Evolutionary conservation across 30 jellyfish, hydroid and myxozoan genomes (phyloP).

Genomic region (Turritopsis dohrnii): DNA sequence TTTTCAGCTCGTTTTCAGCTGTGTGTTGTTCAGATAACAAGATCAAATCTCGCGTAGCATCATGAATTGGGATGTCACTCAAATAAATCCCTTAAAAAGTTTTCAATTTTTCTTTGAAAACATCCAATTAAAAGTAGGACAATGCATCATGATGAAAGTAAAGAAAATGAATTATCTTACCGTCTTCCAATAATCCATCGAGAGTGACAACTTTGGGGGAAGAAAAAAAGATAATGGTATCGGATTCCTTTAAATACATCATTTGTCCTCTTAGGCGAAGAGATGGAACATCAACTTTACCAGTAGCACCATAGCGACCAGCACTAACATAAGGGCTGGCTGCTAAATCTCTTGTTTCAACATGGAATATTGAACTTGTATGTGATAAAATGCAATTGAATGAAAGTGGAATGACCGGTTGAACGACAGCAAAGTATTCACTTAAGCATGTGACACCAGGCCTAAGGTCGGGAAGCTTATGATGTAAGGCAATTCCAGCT

Average conservation of each 20-base stretch:
- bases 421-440: conserved; percentile 45
- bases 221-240: conserved; percentile 47
- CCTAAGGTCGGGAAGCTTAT: conserved; percentile 43
- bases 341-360: conserved; percentile 47
- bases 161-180: too few species aligned
- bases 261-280: conserved; percentile 76
- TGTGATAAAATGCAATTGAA: conserved; percentile 45
- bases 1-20: conserved; percentile 68
- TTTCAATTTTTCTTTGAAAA: neutral
- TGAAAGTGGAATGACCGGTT: conserved; percentile 56
- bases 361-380: conserved; percentile 53
- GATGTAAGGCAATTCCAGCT: conserved; percentile 66
- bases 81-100: neutral
- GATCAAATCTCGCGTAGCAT: conserved; percentile 81
- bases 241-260: conserved; percentile 60
- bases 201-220: conserved; percentile 75
- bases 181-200: conserved; percentile 77
- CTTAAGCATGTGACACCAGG: conserved; percentile 59
- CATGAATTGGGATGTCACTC: conserved; percentile 80
- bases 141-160: neutral
- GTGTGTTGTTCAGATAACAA: conserved; percentile 73
- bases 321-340: conserved; percentile 44
- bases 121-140: neutral
- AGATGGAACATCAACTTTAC: conserved; percentile 41
- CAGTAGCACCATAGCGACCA: conserved; percentile 20